Evolutionary conservation across 2,888 invertebrate genomes (phyloP).

Genomic region (Lingula anatina): DNA sequence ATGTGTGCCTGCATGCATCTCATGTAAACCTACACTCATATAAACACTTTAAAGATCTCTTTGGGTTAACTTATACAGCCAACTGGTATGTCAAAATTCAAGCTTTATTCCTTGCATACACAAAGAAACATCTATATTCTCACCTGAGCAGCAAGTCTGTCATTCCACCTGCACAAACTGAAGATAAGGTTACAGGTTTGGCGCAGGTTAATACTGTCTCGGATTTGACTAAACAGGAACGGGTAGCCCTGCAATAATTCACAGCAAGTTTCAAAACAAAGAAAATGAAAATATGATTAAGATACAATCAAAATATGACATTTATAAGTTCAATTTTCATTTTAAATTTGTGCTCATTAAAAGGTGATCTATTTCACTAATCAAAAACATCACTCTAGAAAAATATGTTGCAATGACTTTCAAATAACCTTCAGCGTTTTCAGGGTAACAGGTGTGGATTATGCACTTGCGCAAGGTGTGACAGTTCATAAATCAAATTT

Average conservation of each 20-base stretch:
- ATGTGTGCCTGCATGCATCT: neutral
- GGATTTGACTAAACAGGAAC: conserved; percentile 89
- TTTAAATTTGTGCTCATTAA: too few relatives aligned
- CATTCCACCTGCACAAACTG: conserved; percentile 86
- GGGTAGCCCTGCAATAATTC: conserved; percentile 69
- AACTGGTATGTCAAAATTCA: neutral
- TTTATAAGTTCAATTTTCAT: too few relatives aligned
- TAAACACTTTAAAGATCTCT: neutral
- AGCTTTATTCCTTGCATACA: too few relatives aligned
- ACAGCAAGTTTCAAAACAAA: neutral
- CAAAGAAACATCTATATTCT: too few relatives aligned
- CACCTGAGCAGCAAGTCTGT: conserved; percentile 79
- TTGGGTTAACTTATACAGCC: neutral
- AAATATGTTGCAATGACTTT: too few relatives aligned
- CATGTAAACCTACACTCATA: neutral
- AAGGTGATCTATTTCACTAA: too few relatives aligned
- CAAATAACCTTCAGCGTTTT: too few relatives aligned
- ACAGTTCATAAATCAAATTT: too few relatives aligned
- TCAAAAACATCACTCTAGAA: too few relatives aligned
- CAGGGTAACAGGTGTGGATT: too few relatives aligned
- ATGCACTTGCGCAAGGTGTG: too few relatives aligned
- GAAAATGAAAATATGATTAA: neutral
- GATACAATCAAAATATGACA: too few relatives aligned
- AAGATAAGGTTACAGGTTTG: conserved; percentile 88
- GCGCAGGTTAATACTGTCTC: conserved; percentile 85